Conservation (phyloP, 2,888 invertebrate species). For the Lymantria dispar region DNA sequence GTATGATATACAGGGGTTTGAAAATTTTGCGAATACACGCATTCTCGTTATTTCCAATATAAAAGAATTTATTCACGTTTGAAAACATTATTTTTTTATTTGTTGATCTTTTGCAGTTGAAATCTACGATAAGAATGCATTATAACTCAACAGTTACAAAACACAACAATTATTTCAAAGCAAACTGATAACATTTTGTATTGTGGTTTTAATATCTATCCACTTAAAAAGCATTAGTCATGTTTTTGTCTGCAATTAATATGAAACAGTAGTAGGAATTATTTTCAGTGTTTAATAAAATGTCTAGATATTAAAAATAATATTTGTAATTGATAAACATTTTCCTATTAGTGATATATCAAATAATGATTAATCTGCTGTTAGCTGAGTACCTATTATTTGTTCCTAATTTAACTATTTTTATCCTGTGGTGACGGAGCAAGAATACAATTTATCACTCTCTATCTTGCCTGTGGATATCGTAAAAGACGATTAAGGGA, state of each 20-base stretch:
- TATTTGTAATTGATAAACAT: no score
- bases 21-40: slow-evolving; percentile 22
- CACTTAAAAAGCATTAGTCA: not conserved
- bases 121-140: slow-evolving; percentile 8
- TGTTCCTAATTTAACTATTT: no score
- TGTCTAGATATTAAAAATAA: no score
- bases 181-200: slow-evolving; percentile 38
- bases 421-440: no score
- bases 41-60: slow-evolving; percentile 7
- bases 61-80: slow-evolving; percentile 25
- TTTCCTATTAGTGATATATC: no score
- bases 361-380: no score
- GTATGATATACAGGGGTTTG: slow-evolving; percentile 30
- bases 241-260: slow-evolving; percentile 1
- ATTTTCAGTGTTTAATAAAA: no score
- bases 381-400: no score
- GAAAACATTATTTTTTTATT: slow-evolving; percentile 26
- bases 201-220: slow-evolving; percentile 32
- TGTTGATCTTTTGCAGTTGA: slow-evolving; percentile 2
- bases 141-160: slow-evolving; percentile 8
- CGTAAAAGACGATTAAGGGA: no score
- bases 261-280: not conserved
- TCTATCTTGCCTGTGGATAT: no score
- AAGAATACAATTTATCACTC: no score
- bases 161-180: slow-evolving; percentile 13